Evolutionary conservation across 2,113 vertebrate species (phyloP), one percentile per base, ranked within the genome.

Genomic region (Proterorhinus semilunaris): DNA sequence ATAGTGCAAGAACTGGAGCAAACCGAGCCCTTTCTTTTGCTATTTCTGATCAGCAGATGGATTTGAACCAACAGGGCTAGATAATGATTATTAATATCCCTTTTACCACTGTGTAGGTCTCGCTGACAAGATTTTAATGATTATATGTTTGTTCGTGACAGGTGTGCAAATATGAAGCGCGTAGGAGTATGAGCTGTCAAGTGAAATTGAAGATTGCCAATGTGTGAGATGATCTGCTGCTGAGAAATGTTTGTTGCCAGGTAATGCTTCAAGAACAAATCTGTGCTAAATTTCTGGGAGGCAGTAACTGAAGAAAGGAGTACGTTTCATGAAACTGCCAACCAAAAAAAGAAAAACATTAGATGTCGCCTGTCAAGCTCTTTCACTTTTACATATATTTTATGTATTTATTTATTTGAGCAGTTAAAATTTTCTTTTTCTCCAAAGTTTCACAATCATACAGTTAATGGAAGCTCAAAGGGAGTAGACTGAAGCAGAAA

Each of bases 11-110:
- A 47, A 50, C 54, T 63, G 49, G 45, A 73, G 58, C 8, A 10
- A 59, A 76, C 82, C 55, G 7, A 78, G 61, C 66, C 43, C 59
- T 69, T 65, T 72, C 53, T 79, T 17, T 12, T 3, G 45, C 54
- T 76, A 17, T 78, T 79, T 76, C 49, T 65, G 61, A 75, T 61
- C 62, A 68, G 69, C 75, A 66, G 65, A 72, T 74, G 66, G 74
- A 36, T 49, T 27, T 62, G 48, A 69, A 61, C 66, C 67, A 82
- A 44, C n/a, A 49, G 66, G 49, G 45, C 47, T 16, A 57, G 16
- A 48, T 69, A 61, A 67, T 64, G 68, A 69, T 70, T 13, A 42
- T 12, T 43, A 66, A 36, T 50, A 52, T 74, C 80, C 76, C 17
- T 7, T 13, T 44, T 45, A 44, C 44, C 21, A 27, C 43, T 27